Base-by-base conservation (phyloP, 1,140 invertebrate species). In the Drosophila malerkotliana region DNA sequence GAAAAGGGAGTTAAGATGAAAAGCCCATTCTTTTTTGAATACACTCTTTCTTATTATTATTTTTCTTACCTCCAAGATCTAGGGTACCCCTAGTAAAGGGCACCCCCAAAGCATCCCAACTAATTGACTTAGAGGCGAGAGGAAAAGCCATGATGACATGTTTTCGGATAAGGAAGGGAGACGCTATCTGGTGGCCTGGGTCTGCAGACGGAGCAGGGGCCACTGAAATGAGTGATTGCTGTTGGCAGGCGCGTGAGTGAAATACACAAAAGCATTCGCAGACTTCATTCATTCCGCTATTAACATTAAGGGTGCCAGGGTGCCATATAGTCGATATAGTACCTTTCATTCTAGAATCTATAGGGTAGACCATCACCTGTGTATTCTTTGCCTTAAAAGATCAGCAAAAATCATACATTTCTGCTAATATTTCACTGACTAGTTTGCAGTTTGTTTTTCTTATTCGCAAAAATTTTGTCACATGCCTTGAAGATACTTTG, bases 221-320 rank as follows among this genome's bases (percentile, higher is more conserved):
- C 59, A 41, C 73, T 47, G 67, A 84, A 85, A 84, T 85, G 82
- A 85, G 63, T 85, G 82, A 85, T 85, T 85, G 82, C 75, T 81
- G 39, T 39, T 68, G 81, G 73, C 82, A 81, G 82, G 82, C 82
- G 82, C 81, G 81, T 84, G 81, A 84, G 81, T 68, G 64, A 85
- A 85, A 85, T 85, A 87, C 82, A 85, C 77, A 85, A 77, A 5
- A 34, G 44, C 48, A 62, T 74, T 55, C 74, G 59, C 54, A 79
- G 79, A 79, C 75, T 76, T 78, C 79, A 82, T 71, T 82, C 79
- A 78, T 75, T 75, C 47, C 56, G 26, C 44, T 76, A 79, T 59
- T 55, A 51, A 18, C 41, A 44, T 14, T 18, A 44, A 10, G 32
- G 32, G 32, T 10, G 32, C 7, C 8, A 10, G 32, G 10, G 32